Conservation (phyloP, 1,140 invertebrate species). For the Orussus abietinus region DNA sequence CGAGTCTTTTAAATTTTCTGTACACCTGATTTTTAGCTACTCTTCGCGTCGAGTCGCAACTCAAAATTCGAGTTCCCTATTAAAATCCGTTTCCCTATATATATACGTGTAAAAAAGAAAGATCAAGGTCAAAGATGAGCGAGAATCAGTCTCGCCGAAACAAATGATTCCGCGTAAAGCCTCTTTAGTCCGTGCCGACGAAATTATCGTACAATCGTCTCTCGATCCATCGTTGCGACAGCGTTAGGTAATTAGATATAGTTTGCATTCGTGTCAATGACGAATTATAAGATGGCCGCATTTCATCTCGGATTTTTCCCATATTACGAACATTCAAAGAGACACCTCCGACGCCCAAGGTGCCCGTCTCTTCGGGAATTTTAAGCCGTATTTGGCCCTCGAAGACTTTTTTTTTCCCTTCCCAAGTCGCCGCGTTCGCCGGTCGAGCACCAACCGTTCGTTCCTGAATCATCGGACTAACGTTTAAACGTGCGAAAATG, state of each 20-base stretch:
- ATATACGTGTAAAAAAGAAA: conserved; percentile 9
- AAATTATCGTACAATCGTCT: conserved; percentile 8
- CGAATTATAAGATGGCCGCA: conserved; percentile 40
- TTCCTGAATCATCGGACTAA: no score
- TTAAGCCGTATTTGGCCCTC: no score
- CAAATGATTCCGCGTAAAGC: no score
- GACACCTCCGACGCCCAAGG: no score
- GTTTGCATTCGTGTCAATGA: conserved; percentile 30
- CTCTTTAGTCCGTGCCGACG: no score
- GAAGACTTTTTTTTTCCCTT: no score
- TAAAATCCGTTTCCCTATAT: background rate
- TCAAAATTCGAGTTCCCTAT: conserved; percentile 13
- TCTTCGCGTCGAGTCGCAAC: conserved; percentile 1
- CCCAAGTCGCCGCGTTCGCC: no score
- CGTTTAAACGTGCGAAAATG: no score
- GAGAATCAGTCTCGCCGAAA: no score
- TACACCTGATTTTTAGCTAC: conserved; percentile 10
- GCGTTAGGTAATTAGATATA: conserved; percentile 33
- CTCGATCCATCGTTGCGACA: background rate
- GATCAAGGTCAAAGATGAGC: background rate
- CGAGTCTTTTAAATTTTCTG: conserved; percentile 8
- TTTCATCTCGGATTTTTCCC: conserved; percentile 39
- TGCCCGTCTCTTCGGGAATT: no score
- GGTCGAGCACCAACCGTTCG: no score
- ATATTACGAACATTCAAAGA: conserved; percentile 3